Conservation (phyloP, 2,797 vertebrate species). For the Paguma larvata region DNA sequence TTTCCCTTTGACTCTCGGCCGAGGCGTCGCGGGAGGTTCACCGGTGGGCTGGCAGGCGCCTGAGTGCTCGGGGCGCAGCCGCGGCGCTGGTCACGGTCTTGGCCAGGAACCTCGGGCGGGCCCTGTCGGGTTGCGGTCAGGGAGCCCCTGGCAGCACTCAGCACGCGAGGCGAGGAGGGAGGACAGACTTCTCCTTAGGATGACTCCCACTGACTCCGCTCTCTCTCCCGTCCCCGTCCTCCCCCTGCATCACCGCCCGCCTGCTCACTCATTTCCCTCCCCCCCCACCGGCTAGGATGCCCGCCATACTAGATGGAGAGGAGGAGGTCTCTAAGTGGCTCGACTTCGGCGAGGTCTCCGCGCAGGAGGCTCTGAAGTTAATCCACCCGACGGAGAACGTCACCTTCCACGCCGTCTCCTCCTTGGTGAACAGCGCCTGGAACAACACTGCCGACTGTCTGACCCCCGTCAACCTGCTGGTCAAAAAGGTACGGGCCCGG, state of each 20-base stretch:
- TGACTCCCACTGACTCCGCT: neutral
- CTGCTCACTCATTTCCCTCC: no score
- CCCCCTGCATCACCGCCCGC: no score
- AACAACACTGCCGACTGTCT: conserved; percentile 95
- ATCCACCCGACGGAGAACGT: conserved; percentile 93
- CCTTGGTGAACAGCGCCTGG: conserved; percentile 93
- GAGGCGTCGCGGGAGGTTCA: neutral
- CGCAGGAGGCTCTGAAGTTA: conserved; percentile 93
- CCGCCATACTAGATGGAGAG: conserved; percentile 95
- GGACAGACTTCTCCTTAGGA: neutral
- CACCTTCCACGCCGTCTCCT: conserved; percentile 95
- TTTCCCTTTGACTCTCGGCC: neutral
- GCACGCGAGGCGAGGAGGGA: neutral
- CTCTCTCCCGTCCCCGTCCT: neutral
- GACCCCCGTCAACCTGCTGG: conserved; percentile 88
- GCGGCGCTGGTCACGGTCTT: no score
- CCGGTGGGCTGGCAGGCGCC: neutral
- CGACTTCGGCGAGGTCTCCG: conserved; percentile 94
- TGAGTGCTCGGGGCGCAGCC: neutral
- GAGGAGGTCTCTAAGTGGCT: conserved; percentile 96
- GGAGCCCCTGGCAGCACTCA: neutral
- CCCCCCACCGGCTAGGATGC: conserved; percentile 92
- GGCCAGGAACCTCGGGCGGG: neutral
- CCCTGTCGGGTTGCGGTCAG: neutral
- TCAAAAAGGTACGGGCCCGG: conserved; percentile 90